Evolutionary conservation across 2,888 invertebrate genomes (phyloP).

Genomic region (Barypeithes pellucidus): DNA sequence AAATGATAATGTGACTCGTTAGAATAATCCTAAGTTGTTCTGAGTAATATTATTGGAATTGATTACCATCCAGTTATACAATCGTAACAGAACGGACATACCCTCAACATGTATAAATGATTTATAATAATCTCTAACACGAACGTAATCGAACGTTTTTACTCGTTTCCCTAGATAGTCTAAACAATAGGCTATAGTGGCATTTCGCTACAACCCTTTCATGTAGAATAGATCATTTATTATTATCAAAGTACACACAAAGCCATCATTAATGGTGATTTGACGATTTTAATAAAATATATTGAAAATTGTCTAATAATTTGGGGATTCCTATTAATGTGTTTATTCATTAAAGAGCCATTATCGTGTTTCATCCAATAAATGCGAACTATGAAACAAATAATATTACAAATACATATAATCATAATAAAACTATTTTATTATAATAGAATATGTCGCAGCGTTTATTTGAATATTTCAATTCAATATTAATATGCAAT

Average conservation of each 20-base stretch:
- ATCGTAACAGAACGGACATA: neutral
- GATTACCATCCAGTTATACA: neutral
- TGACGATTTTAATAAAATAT: slow-evolving; percentile 9
- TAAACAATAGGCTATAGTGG: neutral
- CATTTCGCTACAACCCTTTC: slow-evolving; percentile 4
- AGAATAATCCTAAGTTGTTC: too few species aligned
- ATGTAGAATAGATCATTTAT: slow-evolving; percentile 4
- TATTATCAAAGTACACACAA: slow-evolving; percentile 17
- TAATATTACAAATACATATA: neutral
- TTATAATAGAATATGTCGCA: too few species aligned
- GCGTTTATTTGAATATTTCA: too few species aligned
- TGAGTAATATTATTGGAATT: too few species aligned
- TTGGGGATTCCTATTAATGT: slow-evolving; percentile 9
- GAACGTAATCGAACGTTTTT: neutral
- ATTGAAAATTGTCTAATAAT: neutral
- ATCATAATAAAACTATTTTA: neutral
- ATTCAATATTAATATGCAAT: too few species aligned
- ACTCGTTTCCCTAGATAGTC: neutral
- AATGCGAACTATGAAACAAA: neutral
- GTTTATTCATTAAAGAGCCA: slow-evolving; percentile 15
- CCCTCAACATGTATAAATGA: neutral
- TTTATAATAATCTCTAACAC: neutral
- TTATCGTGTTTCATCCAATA: neutral
- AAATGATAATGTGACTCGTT: too few species aligned
- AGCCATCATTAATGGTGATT: slow-evolving; percentile 1